Percentiles rank a stretch among this genome's conserved stretches.
Evolutionary conservation across 1,140 invertebrate species (phyloP).

Genomic region (Orussus abietinus): DNA sequence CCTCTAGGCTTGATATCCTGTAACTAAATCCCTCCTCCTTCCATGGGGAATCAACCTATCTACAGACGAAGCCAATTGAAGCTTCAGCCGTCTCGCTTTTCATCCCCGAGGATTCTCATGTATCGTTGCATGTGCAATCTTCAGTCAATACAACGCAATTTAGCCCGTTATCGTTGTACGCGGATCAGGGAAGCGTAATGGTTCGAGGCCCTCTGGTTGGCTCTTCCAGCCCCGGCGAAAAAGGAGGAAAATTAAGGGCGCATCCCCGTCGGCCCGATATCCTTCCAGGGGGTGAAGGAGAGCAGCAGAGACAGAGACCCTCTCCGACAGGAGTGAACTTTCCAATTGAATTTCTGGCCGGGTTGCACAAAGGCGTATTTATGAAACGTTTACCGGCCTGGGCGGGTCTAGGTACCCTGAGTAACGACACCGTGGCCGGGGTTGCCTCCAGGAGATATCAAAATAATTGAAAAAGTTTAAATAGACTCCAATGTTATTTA

Average conservation of each 20-base stretch:
- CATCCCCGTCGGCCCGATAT: too few relatives aligned
- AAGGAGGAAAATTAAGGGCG: too few relatives aligned
- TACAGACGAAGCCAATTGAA: too few relatives aligned
- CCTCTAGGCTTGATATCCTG: too few relatives aligned
- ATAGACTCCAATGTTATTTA: conserved; percentile 29
- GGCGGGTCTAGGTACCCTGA: conserved; percentile 20
- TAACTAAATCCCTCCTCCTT: too few relatives aligned
- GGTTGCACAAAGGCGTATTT: conserved; percentile 37
- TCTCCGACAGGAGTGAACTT: conserved; percentile 27
- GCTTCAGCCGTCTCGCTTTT: too few relatives aligned
- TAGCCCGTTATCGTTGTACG: too few relatives aligned
- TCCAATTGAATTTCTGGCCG: conserved; percentile 37
- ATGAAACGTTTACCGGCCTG: conserved; percentile 30
- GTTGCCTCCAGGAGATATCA: conserved; percentile 30
- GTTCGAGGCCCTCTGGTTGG: neutral
- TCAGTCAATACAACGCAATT: neutral
- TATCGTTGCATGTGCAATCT: too few relatives aligned
- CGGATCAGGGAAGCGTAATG: neutral
- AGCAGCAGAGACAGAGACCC: neutral
- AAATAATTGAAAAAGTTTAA: conserved; percentile 45
- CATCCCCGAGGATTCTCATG: too few relatives aligned
- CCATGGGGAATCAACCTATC: too few relatives aligned
- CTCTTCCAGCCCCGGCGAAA: neutral
- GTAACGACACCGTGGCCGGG: conserved; percentile 23
- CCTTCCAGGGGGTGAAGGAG: neutral